Base-by-base conservation (phyloP, 1,140 invertebrate genomes). In the Diprion similis region DNA sequence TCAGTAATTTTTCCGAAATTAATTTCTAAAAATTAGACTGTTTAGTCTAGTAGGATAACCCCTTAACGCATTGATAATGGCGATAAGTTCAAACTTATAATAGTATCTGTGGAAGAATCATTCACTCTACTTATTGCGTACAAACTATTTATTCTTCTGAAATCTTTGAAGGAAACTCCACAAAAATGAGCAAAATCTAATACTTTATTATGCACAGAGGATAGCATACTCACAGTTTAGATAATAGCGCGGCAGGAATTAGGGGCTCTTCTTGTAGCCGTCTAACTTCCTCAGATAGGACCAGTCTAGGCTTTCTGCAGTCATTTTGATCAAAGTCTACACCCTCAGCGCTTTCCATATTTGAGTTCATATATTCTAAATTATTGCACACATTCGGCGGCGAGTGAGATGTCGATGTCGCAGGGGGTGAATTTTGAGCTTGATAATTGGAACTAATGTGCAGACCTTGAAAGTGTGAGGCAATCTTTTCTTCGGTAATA, bases 401-500 rank as follows among this genome's bases (percentile, higher is more conserved):
- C 45, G 73, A 47, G 46, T 19, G 19, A 66, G 15, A 66, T 76
- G 71, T 74, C 10, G 84, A 83, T 45, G 82, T 83, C 1, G 83
- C 82, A 51, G 83, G 71, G 1, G 70, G 37, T 8, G 82, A 68
- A 47, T 78, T 78, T n/a, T 79, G 66, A 24, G 73, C 37, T 59
- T 79, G 69, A 69, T 71, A 76, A 75, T 85, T 86, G 7, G 84
- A 78, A 81, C 89, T 91, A 74, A 95, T 94, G 78, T 94, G 93
- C 24, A 95, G 84, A 47, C 91, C 90, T 77, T 89, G 92, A 74
- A 95, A 91, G 80, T 94, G 93, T 59, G 92, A 93, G 17, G 93
- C 91, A 91, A 95, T 94, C 85, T 93, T 93, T 82, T 95, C 93
- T 84, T 95, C 94, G 1, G 93, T 94, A 75, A 95, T 94, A n/a